A percentile compares a stretch with the other conserved stretches of the same genome.
Conservation (phyloP, 2,113 vertebrate genomes). For the Paracanthobrama guichenoti region DNA sequence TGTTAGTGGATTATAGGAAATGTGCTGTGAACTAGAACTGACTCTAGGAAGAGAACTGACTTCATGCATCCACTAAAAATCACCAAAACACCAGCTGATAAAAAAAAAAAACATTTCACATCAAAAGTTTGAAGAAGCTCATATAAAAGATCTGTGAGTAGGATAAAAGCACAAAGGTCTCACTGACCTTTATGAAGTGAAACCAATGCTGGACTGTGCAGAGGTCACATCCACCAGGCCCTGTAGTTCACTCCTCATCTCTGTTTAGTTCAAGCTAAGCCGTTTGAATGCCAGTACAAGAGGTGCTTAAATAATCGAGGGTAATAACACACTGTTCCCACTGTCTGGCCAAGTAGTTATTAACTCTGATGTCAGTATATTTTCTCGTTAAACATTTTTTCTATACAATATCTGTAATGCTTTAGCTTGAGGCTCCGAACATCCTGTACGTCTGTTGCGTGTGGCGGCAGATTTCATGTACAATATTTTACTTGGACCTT, state of each 20-base stretch:
- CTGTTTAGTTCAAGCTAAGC: neutral
- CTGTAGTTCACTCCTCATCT: neutral
- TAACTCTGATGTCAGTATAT: neutral
- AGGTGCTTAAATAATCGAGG: neutral
- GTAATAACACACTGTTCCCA: slow-evolving; percentile 2
- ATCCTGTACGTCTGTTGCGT: neutral
- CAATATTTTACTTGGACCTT: slow-evolving; percentile 24
- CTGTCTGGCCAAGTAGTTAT: neutral
- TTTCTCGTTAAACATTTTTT: neutral
- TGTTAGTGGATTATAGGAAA: neutral
- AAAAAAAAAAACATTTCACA: neutral
- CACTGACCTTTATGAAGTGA: neutral
- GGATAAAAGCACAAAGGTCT: neutral
- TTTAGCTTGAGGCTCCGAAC: neutral
- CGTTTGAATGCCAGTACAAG: neutral
- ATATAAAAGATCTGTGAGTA: neutral
- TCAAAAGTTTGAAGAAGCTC: neutral
- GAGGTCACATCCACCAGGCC: neutral
- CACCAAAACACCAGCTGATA: neutral
- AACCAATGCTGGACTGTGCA: neutral
- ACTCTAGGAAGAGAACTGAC: neutral
- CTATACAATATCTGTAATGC: neutral
- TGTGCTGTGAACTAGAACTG: too few species aligned
- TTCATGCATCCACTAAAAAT: neutral
- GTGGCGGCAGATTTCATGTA: slow-evolving; percentile 15